Conservation (phyloP, 1,140 invertebrate species). For the Euura lappo region DNA sequence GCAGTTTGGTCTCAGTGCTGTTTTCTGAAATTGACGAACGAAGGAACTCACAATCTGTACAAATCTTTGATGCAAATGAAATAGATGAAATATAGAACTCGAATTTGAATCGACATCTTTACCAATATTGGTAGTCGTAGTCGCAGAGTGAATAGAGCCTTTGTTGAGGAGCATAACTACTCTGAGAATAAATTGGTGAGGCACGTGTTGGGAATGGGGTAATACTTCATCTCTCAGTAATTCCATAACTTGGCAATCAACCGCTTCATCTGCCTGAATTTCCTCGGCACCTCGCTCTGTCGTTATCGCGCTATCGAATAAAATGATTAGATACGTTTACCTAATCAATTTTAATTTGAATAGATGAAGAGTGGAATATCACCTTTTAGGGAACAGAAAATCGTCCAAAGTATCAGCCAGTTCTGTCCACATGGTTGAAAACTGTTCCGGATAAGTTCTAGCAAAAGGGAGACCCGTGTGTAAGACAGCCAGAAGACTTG, state of each 20-base stretch:
- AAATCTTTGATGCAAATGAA: constrained; percentile 9
- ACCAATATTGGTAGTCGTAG: constrained; percentile 66
- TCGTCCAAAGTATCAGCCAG: constrained; percentile 87
- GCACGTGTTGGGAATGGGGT: constrained; percentile 79
- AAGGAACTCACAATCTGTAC: constrained; percentile 19
- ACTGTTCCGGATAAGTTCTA: constrained; percentile 74
- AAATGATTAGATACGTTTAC: not conserved
- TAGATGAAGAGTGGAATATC: constrained; percentile 25
- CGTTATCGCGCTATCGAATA: constrained; percentile 46
- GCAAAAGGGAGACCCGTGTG: constrained; percentile 87
- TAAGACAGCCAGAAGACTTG: constrained; percentile 79
- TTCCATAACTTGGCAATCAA: constrained; percentile 88
- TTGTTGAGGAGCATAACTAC: constrained; percentile 90
- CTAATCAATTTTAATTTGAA: not conserved
- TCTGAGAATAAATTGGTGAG: constrained; percentile 85
- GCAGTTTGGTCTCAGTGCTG: constrained; percentile 77
- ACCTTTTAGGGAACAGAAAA: constrained; percentile 87
- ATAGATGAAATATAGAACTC: constrained; percentile 17
- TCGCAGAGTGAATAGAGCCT: constrained; percentile 92
- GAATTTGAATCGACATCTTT: constrained; percentile 13
- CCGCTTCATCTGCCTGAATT: constrained; percentile 81
- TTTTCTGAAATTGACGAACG: constrained; percentile 61
- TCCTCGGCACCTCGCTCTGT: constrained; percentile 79
- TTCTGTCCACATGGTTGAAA: constrained; percentile 81
- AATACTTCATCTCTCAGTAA: constrained; percentile 85